Conservation (phyloP, 2,113 vertebrate species). For the Tenebrosternarchus preto region DNA sequence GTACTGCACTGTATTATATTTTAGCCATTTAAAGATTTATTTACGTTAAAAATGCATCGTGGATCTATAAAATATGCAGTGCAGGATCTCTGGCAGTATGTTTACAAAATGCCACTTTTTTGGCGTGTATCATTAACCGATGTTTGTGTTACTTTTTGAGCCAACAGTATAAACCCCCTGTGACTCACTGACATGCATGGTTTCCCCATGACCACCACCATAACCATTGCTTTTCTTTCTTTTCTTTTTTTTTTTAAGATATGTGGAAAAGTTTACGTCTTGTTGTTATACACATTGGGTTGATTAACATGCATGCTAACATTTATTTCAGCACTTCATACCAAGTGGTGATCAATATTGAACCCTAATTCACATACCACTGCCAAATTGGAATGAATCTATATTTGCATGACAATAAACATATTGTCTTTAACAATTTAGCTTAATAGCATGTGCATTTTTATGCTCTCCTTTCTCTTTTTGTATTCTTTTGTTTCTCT, state of each 20-base stretch:
- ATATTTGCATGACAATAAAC: conserved; percentile 52
- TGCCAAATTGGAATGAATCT: conserved; percentile 20
- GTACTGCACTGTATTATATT: conserved; percentile 27
- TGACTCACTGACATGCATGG: not conserved
- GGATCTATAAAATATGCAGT: conserved; percentile 16
- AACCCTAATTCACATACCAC: conserved; percentile 30
- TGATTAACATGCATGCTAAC: conserved; percentile 28
- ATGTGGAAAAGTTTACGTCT: not conserved
- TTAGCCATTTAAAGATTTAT: conserved; percentile 24
- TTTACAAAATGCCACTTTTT: conserved; percentile 43
- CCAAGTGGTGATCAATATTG: not conserved
- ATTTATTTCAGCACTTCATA: conserved; percentile 3
- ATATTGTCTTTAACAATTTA: conserved; percentile 19
- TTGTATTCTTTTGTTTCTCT: conserved; percentile 9
- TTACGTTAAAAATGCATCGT: conserved; percentile 16
- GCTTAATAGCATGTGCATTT: conserved; percentile 21
- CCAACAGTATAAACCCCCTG: conserved; percentile 13
- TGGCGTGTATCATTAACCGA: conserved; percentile 13
- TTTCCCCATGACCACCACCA: not conserved
- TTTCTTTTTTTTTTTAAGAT: not conserved
- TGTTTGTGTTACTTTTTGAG: conserved; percentile 19
- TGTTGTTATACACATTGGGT: not conserved
- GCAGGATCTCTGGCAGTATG: conserved; percentile 25
- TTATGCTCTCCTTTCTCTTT: not conserved
- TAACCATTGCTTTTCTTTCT: not conserved